These are phyloP conservation scores for Euwallacea similis DNA, from an alignment of 1,140 invertebrate genomes.

Conservation along the genomic window DNA sequence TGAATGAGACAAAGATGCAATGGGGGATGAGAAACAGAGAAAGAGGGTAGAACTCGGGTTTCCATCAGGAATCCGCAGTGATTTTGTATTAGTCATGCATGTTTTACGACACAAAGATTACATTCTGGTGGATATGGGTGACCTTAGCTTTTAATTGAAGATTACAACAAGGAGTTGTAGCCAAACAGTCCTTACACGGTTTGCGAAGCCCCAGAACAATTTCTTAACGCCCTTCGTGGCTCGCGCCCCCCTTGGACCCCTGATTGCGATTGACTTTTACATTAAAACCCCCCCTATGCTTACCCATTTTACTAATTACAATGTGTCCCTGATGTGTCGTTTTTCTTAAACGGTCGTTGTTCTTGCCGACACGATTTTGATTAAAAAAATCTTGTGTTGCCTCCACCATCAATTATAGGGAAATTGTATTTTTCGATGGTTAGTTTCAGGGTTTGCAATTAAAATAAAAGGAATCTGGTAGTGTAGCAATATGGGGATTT, in stretches of 20 bases:
- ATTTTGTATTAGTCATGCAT: too few species aligned
- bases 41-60: not conserved
- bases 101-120: slow-evolving; percentile 1
- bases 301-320: slow-evolving; percentile 39
- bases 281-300: slow-evolving; percentile 11
- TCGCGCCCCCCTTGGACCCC: not conserved
- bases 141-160: too few species aligned
- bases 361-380: slow-evolving; percentile 4
- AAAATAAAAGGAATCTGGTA: not conserved
- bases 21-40: slow-evolving; percentile 3
- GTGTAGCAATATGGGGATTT: slow-evolving; percentile 9
- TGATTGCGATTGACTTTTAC: slow-evolving; percentile 35
- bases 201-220: slow-evolving; percentile 21
- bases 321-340: slow-evolving; percentile 36
- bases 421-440: not conserved
- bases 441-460: not conserved
- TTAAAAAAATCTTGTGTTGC: slow-evolving; percentile 23
- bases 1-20: slow-evolving; percentile 38
- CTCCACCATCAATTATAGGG: not conserved
- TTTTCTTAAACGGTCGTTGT: slow-evolving; percentile 33
- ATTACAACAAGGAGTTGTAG: too few species aligned
- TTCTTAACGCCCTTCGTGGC: slow-evolving; percentile 5
- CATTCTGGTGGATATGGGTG: not conserved
- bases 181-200: not conserved
- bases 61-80: not conserved